Conservation (phyloP, 2,797 vertebrate genomes). For the Sus cebifrons region DNA sequence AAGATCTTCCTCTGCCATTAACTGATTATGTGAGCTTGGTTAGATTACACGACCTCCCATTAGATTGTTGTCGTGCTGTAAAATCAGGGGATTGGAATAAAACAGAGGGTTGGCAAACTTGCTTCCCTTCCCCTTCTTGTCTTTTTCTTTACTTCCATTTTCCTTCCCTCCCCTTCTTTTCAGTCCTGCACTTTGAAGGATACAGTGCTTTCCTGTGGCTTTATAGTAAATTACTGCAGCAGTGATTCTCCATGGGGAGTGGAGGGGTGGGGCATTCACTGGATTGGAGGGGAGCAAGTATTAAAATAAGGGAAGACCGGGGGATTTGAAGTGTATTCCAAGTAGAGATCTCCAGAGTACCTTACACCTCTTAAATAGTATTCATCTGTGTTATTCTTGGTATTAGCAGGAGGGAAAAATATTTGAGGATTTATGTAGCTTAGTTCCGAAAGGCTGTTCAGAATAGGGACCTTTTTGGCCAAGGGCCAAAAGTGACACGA, state of each 20-base stretch:
- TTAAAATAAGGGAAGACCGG: conserved; percentile 23
- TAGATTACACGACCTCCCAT: not conserved
- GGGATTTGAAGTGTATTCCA: conserved; percentile 29
- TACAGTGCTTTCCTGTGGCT: not conserved
- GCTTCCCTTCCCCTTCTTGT: not conserved
- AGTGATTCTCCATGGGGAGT: not conserved
- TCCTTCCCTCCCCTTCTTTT: not conserved
- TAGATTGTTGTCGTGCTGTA: not conserved
- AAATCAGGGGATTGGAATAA: conserved; percentile 21
- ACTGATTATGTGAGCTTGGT: not conserved
- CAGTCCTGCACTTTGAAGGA: not conserved
- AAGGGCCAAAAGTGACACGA: not conserved
- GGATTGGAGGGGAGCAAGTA: not conserved
- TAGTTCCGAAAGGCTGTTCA: not conserved
- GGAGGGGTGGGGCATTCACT: not conserved
- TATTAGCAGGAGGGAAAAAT: not conserved
- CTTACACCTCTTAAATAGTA: conserved; percentile 9
- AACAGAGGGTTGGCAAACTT: not conserved
- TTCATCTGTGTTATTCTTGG: not conserved
- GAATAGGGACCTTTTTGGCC: not conserved
- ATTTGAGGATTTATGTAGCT: not conserved
- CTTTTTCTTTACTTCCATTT: not conserved
- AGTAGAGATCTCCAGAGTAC: conserved; percentile 37
- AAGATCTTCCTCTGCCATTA: conserved; percentile 9
- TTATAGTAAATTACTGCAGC: not conserved